Percentiles rank a stretch among this genome's conserved stretches.
Evolutionary conservation across 2,888 invertebrate species (phyloP).

Genomic region (Perizoma flavofasciatum): DNA sequence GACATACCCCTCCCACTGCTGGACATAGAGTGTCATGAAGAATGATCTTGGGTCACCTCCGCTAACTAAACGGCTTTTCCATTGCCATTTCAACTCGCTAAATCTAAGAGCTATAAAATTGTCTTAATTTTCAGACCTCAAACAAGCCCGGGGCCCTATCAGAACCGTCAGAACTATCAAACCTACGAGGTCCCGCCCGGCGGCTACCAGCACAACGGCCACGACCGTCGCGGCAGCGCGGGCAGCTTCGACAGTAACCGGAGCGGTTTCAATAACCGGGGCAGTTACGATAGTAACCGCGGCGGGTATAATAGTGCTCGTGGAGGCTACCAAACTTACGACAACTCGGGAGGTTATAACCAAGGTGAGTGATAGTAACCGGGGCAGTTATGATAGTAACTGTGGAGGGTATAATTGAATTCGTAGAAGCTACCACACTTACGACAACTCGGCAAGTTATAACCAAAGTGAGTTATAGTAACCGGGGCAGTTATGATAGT

Average conservation of each 20-base stretch:
- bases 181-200: conserved; percentile 69
- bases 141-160: conserved; percentile 50
- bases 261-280: conserved; percentile 36
- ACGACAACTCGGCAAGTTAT: too few species aligned
- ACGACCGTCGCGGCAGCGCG: conserved; percentile 39
- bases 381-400: conserved; percentile 45
- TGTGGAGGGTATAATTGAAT: conserved; percentile 23
- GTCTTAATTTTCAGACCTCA: conserved; percentile 54
- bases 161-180: conserved; percentile 58
- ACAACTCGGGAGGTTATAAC: too few species aligned
- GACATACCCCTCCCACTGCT: too few species aligned
- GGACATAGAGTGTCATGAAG: too few species aligned
- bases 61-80: background rate
- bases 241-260: conserved; percentile 43
- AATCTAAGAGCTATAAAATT: background rate
- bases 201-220: conserved; percentile 53
- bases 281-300: conserved; percentile 34
- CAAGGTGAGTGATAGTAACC: conserved; percentile 21
- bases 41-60: too few species aligned
- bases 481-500: conserved; percentile 39
- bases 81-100: background rate
- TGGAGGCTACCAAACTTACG: background rate
- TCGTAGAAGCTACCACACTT: conserved; percentile 7
- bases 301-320: conserved; percentile 2
- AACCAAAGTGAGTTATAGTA: conserved; percentile 27